phyloP scores from a whole-genome alignment of 2,113 vertebrate genomes.

The Heptranchias perlo region DNA sequence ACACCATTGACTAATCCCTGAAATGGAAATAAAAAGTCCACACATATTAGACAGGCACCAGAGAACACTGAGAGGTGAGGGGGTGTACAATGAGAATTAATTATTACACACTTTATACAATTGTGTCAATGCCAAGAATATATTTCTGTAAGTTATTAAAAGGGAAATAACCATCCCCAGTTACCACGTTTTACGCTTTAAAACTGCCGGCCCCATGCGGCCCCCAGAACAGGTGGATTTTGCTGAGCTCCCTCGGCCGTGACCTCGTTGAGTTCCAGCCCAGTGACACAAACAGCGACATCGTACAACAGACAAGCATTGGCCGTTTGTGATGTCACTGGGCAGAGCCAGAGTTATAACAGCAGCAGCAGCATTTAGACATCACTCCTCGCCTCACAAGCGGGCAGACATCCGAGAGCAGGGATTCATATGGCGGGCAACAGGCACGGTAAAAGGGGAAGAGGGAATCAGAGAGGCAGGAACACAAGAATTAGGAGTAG shows the following conservation, averaged over 20 bases:
- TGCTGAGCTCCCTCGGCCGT: neutral
- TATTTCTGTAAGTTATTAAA: neutral
- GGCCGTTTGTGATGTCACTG: neutral
- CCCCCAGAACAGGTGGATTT: neutral
- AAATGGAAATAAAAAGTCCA: neutral
- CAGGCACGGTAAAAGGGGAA: neutral
- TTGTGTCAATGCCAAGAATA: neutral
- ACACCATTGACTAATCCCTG: neutral
- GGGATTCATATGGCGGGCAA: neutral
- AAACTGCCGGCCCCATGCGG: neutral
- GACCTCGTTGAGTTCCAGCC: neutral
- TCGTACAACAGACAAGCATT: neutral
- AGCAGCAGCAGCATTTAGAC: neutral
- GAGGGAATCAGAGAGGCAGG: neutral
- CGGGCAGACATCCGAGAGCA: neutral
- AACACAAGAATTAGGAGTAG: no score
- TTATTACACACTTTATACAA: neutral
- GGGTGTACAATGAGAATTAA: neutral
- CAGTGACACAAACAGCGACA: neutral
- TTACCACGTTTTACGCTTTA: neutral
- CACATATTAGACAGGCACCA: neutral
- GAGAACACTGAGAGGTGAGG: neutral
- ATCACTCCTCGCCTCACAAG: neutral
- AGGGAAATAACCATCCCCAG: neutral
- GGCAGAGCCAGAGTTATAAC: neutral